Percentiles rank a stretch among this genome's conserved stretches.
Conservation (phyloP, 2,888 invertebrate species). For the Scaeva pyrastri region DNA sequence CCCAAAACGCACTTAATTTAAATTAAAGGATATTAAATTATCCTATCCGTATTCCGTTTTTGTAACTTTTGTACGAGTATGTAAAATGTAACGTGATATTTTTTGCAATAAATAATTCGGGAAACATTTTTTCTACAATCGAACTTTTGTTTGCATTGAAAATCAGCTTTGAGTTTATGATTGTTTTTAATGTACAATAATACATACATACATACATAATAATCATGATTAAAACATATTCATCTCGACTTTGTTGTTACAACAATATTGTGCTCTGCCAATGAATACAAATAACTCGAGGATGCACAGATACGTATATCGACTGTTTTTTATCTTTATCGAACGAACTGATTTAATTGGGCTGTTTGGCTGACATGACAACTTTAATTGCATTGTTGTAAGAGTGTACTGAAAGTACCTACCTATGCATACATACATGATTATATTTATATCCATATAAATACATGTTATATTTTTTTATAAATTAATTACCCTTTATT, state of each 20-base stretch:
- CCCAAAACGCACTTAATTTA: background rate
- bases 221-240: constrained; percentile 37
- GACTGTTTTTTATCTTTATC: constrained; percentile 43
- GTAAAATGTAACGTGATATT: background rate
- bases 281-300: constrained; percentile 53
- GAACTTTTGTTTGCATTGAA: constrained; percentile 12
- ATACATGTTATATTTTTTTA: constrained; percentile 42
- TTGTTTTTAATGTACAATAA: background rate
- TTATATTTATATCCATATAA: background rate
- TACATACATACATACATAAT: background rate
- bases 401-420: constrained; percentile 20
- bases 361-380: constrained; percentile 64
- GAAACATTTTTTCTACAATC: constrained; percentile 5
- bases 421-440: background rate
- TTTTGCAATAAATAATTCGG: constrained; percentile 19
- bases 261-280: constrained; percentile 46
- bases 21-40: constrained; percentile 16
- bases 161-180: constrained; percentile 11
- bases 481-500: constrained; percentile 68
- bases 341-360: constrained; percentile 72
- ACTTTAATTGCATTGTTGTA: constrained; percentile 65
- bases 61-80: background rate
- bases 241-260: constrained; percentile 48
- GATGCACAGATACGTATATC: constrained; percentile 11
- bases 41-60: background rate